A percentile compares a stretch with the other conserved stretches of the same genome.
phyloP scores from a whole-genome alignment of 2,797 vertebrate species.

The Hybognathus amarus region DNA sequence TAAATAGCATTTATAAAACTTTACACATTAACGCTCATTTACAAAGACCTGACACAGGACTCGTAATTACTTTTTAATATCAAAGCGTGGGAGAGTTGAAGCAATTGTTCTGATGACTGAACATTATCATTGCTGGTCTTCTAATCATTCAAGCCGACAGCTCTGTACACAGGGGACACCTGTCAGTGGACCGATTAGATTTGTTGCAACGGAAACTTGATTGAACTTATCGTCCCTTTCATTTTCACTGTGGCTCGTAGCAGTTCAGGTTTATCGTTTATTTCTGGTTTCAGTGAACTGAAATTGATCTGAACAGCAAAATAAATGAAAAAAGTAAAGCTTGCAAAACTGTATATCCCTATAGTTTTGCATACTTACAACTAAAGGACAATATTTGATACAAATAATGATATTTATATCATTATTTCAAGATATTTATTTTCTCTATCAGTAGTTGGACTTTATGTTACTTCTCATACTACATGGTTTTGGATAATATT shows the following conservation, averaged over 20 bases:
- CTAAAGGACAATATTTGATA: background rate
- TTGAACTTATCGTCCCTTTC: background rate
- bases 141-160: slow-evolving; percentile 40
- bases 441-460: background rate
- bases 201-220: background rate
- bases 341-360: background rate
- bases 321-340: background rate
- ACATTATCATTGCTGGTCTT: slow-evolving; percentile 40
- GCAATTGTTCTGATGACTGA: slow-evolving; percentile 41
- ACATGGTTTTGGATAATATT: background rate
- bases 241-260: slow-evolving; percentile 18
- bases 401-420: background rate
- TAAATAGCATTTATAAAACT: slow-evolving; percentile 5
- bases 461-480: background rate
- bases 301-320: background rate
- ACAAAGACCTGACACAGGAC: background rate
- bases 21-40: background rate
- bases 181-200: background rate
- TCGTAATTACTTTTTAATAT: slow-evolving; percentile 49
- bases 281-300: background rate
- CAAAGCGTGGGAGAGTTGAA: slow-evolving; percentile 24
- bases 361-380: background rate
- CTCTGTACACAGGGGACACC: background rate
- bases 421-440: background rate
- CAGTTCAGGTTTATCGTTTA: background rate